Base-by-base conservation (phyloP, 2,797 vertebrate species). In the Silurus aristotelis region DNA sequence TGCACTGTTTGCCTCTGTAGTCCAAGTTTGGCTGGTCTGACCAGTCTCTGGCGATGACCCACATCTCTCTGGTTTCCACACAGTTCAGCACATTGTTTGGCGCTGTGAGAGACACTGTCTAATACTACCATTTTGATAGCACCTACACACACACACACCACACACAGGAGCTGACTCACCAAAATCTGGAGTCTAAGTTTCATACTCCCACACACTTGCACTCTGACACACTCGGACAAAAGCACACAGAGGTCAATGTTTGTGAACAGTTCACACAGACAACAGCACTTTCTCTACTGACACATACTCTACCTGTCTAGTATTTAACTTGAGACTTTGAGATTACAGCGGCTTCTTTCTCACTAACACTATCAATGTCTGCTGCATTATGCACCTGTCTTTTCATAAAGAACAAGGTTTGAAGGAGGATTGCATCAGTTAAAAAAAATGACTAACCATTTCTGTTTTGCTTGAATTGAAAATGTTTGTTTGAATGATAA, bases 31-130 rank as follows among this genome's bases (percentile, higher is more conserved):
- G 76, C 89, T 75, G 84, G 87, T 90, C 83, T 68, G 76, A 88
- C 84, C 80, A 61, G 87, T 89, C 89, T 83, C 75, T 66, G 48
- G 71, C 84, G 80, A 46, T 73, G 72, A 64, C 83, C 77, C 79
- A 56, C 67, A 78, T 66, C 55, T 80, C 58, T 31, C 60, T 31
- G 67, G 55, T 89, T 90, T 89, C 81, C 52, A 25, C 87, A 83
- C 83, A 14, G 81, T 86, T 90, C 85, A 83, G 84, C 87, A 85
- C 80, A 88, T 78, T 78, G 78, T 78, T 84, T 68, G 64, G 48
- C 75, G 12, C 80, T 87, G 82, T 89, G 83, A 71, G 87, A 89
- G 81, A 86, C 73, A 63, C 56, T 84, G 83, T 82, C 20, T 75
- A 48, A 56, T n/a, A 64, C 52, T 8, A 14, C 31, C 64, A 70